Evolutionary conservation across 2,888 invertebrate genomes (phyloP), one percentile per base, ranked within the genome.

Genomic region (Sarcophaga caerulescens): DNA sequence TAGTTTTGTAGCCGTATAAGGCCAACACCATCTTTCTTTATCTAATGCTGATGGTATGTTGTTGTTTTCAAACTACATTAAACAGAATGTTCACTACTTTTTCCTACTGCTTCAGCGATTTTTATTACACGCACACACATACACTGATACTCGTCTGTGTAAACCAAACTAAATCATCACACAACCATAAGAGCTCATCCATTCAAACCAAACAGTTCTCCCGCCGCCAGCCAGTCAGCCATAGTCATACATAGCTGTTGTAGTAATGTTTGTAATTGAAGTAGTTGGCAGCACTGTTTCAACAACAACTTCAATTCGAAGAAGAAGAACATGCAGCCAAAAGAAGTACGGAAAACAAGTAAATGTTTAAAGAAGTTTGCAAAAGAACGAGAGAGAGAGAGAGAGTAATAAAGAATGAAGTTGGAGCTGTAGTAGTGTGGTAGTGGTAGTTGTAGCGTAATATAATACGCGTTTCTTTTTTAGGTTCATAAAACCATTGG

Each of bases 1-100:
- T 85, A 83, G 83, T 69, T 85, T 83, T 85, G 85, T 62, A 44
- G 81, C 59, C 25, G 73, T 14, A 71, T 25, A 65, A 79, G 66
- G 62, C 65, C 68, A 60, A 80, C 35, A 35, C 77, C 74, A 84
- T 80, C 66, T 63, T 86, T 81, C 73, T 81, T 74, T 77, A 78
- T 83, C 77, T 86, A 78, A 81, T 79, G 66, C 35, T 35, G 35
- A 35, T 35, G 35, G 35, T 35, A 35, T 35, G 21, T 65, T 65
- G 21, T 65, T 65, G 65, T 52, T 17, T 52, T 52, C 12, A 52
- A 52, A 74, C 73, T 73, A 60, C 69, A 73, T 35, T 35, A 5
- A 52, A 52, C 14, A 5, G 52, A 52, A 17, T 52, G 52, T 52
- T 52, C 57, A 79, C 69, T 78, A 69, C 25, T 75, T 74, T 79